phyloP scores from a whole-genome alignment of 2,888 invertebrate genomes.

The Linyphia triangularis region DNA sequence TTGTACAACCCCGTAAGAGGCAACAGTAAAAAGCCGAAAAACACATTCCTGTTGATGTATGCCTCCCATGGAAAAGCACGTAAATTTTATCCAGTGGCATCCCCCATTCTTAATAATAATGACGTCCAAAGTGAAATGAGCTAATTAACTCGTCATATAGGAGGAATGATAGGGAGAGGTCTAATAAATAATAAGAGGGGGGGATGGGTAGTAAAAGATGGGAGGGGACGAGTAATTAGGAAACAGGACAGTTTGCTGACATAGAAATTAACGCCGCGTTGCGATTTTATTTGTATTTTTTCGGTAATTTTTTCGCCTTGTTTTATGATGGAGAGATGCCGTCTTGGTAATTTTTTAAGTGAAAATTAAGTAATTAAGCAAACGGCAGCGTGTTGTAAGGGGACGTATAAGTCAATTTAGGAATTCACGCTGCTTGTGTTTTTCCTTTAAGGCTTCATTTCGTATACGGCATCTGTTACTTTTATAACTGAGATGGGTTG shows the following conservation, averaged over 20 bases:
- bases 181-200: conserved; percentile 45
- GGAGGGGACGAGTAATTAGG: conserved; percentile 51
- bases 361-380: conserved; percentile 21
- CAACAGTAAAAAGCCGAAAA: neutral
- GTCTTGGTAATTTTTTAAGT: conserved; percentile 12
- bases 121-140: conserved; percentile 48
- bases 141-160: conserved; percentile 61
- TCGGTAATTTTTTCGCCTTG: neutral
- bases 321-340: neutral
- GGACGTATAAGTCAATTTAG: neutral
- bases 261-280: conserved; percentile 35
- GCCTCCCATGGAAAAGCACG: neutral
- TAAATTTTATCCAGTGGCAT: conserved; percentile 11
- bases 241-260: conserved; percentile 49
- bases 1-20: neutral
- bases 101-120: conserved; percentile 53
- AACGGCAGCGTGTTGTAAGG: neutral
- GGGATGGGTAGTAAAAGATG: neutral
- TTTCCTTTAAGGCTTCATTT: neutral
- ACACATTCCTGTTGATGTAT: neutral
- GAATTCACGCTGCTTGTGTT: neutral
- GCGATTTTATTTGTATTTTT: neutral
- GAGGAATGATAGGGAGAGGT: conserved; percentile 31
- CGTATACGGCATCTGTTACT: conserved; percentile 40
- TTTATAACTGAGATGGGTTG: neutral